Conservation (phyloP, 2,888 invertebrate species). For the Drosophila melanosoma region DNA sequence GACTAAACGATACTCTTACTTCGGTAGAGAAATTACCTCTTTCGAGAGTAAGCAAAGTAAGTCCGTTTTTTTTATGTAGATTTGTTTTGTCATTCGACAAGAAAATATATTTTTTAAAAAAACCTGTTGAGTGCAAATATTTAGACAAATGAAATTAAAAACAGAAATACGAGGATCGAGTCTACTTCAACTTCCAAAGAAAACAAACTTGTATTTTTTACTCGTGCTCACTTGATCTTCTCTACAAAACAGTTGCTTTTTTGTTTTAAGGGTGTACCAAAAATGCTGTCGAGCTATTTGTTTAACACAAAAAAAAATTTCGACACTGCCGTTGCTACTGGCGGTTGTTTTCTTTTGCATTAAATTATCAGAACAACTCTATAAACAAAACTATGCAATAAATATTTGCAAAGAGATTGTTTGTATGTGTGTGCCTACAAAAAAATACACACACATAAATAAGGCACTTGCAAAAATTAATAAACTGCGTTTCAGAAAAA, state of each 20-base stretch:
- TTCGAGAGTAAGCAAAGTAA: not conserved
- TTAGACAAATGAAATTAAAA: conserved; percentile 7
- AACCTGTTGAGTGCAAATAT: conserved; percentile 19
- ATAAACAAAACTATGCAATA: conserved; percentile 55
- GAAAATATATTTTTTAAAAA: not conserved
- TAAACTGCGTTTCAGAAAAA: conserved; percentile 58
- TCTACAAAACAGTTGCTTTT: not conserved
- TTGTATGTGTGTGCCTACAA: conserved; percentile 1
- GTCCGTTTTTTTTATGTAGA: not conserved
- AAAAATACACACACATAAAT: conserved; percentile 1
- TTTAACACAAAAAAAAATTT: conserved; percentile 26
- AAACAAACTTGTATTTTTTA: not conserved
- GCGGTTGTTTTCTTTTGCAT: conserved; percentile 25
- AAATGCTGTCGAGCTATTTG: conserved; percentile 16
- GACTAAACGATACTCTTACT: conserved; percentile 1
- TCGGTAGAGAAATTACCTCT: not conserved
- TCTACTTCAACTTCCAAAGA: not conserved
- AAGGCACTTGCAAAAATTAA: conserved; percentile 32
- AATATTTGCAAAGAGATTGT: conserved; percentile 51
- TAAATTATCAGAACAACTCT: conserved; percentile 44
- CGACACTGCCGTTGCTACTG: conserved; percentile 12
- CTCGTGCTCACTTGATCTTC: not conserved
- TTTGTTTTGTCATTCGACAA: not conserved
- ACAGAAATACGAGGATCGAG: not conserved
- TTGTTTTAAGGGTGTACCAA: not conserved